Evolutionary conservation across 2,797 vertebrate species (phyloP).

Genomic region (Urophycis tenuis): DNA sequence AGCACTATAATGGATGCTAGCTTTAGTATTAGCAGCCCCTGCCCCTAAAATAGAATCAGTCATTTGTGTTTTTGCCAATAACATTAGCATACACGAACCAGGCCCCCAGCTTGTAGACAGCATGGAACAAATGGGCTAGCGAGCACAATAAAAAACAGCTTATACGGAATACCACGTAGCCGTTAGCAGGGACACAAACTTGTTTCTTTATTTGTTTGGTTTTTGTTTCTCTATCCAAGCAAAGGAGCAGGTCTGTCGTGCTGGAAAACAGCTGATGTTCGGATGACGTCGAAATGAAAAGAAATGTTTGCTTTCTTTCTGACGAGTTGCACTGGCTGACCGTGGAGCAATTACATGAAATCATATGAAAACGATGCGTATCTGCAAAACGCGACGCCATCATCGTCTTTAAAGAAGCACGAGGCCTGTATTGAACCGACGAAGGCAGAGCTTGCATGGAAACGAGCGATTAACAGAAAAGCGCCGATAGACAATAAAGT

Average conservation of each 20-base stretch:
- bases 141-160: not conserved
- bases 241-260: not conserved
- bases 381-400: not conserved
- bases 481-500: not conserved
- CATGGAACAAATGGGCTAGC: not conserved
- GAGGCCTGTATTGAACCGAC: not conserved
- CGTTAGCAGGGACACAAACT: not conserved
- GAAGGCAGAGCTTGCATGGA: not conserved
- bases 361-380: not conserved
- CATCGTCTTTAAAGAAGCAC: not conserved
- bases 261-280: not conserved
- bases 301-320: not conserved
- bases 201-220: not conserved
- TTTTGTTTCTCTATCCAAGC: not conserved
- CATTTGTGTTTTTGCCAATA: conserved; percentile 2
- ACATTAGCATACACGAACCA: not conserved
- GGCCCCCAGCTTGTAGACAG: not conserved
- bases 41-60: conserved; percentile 1
- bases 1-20: not conserved
- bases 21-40: not conserved
- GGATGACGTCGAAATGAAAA: not conserved
- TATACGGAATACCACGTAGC: not conserved
- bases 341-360: not conserved
- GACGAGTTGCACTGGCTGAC: not conserved
- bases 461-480: not conserved